A percentile compares a stretch with the other conserved stretches of the same genome.
Conservation (phyloP, 2,797 vertebrate genomes). For the Aplochiton taeniatus region DNA sequence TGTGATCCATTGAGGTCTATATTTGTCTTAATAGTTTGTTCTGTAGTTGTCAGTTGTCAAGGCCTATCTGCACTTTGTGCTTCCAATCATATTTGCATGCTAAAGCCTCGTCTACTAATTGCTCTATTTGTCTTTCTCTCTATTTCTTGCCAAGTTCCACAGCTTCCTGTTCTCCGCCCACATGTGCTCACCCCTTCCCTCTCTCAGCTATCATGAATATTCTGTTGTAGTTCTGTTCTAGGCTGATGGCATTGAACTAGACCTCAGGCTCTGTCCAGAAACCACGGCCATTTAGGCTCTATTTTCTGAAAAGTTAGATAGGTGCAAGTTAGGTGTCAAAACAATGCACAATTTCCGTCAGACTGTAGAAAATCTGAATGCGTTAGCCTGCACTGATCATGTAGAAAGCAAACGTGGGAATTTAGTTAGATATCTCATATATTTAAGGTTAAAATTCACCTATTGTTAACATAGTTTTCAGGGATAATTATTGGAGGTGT, state of each 20-base stretch:
- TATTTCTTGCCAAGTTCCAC: slow-evolving; percentile 76
- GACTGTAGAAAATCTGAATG: too few relatives aligned
- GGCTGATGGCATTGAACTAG: slow-evolving; percentile 94
- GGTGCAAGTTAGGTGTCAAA: too few relatives aligned
- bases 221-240: slow-evolving; percentile 98
- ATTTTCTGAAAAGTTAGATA: too few relatives aligned
- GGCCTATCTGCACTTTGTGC: neutral
- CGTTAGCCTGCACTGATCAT: too few relatives aligned
- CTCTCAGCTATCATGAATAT: slow-evolving; percentile 88
- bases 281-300: neutral
- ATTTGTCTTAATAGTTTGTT: neutral
- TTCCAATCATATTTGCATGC: slow-evolving; percentile 40
- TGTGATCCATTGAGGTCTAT: neutral
- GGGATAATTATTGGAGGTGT: too few relatives aligned
- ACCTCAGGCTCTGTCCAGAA: slow-evolving; percentile 43
- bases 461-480: too few relatives aligned
- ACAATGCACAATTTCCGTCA: too few relatives aligned
- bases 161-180: slow-evolving; percentile 80
- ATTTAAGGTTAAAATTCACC: too few relatives aligned
- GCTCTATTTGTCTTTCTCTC: slow-evolving; percentile 42
- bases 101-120: slow-evolving; percentile 42
- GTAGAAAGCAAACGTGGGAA: too few relatives aligned
- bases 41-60: too few relatives aligned
- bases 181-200: slow-evolving; percentile 43
- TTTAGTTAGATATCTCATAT: too few relatives aligned